phyloP scores from a whole-genome alignment of 2,888 invertebrate species.

The Eristalinus sepulchralis region DNA sequence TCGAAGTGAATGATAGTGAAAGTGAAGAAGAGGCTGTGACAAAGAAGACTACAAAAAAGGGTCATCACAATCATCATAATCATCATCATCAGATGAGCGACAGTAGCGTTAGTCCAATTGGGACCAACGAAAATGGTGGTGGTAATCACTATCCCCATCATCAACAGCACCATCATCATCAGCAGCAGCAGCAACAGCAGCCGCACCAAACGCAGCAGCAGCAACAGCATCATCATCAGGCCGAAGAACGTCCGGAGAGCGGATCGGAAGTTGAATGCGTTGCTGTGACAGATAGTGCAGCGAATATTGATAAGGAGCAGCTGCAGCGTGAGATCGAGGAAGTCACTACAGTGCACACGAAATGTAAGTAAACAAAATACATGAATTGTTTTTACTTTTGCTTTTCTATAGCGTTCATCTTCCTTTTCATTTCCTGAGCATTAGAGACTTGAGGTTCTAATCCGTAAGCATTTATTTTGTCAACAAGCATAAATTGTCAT shows the following conservation, averaged over 20 bases:
- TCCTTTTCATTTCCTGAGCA: too few relatives aligned
- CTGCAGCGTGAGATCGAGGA: constrained; percentile 76
- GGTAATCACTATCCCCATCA: constrained; percentile 37
- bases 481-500: too few relatives aligned
- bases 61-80: constrained; percentile 14
- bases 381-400: neutral
- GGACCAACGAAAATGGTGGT: constrained; percentile 53
- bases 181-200: constrained; percentile 37
- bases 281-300: constrained; percentile 47
- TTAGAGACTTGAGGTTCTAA: too few relatives aligned
- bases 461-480: too few relatives aligned
- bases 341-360: constrained; percentile 74
- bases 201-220: constrained; percentile 35
- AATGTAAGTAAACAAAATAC: constrained; percentile 72
- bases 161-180: constrained; percentile 41
- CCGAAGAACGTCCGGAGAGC: constrained; percentile 53
- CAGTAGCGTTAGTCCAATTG: constrained; percentile 68
- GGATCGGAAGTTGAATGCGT: constrained; percentile 67
- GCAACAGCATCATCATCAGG: constrained; percentile 45
- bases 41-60: constrained; percentile 61
- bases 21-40: constrained; percentile 72
- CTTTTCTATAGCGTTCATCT: neutral
- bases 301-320: constrained; percentile 72
- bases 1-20: constrained; percentile 75
- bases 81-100: constrained; percentile 53